Conservation (phyloP, 30 jellyfish, hydroid and myxozoan genomes). For the Turritopsis rubra region DNA sequence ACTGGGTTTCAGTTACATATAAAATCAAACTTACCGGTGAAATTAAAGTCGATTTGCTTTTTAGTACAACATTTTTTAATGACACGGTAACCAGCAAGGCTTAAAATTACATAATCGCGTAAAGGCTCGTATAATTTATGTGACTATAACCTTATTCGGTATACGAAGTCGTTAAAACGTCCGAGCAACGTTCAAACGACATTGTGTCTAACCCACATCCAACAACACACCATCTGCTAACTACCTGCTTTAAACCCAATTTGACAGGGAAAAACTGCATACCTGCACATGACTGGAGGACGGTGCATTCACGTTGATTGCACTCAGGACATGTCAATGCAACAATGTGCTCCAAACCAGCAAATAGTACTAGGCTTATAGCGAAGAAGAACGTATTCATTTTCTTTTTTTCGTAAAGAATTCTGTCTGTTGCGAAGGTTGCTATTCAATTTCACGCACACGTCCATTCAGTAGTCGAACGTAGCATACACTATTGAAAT, state of each 20-base stretch:
- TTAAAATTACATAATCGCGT: too few species aligned
- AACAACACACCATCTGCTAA: not conserved
- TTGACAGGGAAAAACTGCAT: not conserved
- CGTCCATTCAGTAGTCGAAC: not conserved
- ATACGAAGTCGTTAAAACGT: not conserved
- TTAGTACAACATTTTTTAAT: too few species aligned
- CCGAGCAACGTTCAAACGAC: too few species aligned
- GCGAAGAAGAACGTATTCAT: not conserved
- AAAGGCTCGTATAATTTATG: too few species aligned
- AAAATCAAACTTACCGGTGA: too few species aligned
- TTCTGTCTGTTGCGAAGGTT: not conserved
- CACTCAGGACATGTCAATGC: not conserved
- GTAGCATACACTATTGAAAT: not conserved
- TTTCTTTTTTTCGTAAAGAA: not conserved
- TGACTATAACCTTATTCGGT: too few species aligned
- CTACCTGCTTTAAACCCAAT: not conserved
- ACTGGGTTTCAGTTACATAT: too few species aligned
- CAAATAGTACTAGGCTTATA: not conserved
- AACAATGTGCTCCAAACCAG: not conserved
- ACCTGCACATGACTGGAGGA: not conserved
- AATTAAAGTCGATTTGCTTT: too few species aligned
- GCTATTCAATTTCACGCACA: not conserved
- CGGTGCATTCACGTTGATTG: not conserved
- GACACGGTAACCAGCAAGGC: too few species aligned
- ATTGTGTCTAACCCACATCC: too few species aligned